These are phyloP conservation scores for Stichodactyla mertensii DNA, from an alignment of 64 coral and sea anemone genomes.

Conservation along the genomic window DNA sequence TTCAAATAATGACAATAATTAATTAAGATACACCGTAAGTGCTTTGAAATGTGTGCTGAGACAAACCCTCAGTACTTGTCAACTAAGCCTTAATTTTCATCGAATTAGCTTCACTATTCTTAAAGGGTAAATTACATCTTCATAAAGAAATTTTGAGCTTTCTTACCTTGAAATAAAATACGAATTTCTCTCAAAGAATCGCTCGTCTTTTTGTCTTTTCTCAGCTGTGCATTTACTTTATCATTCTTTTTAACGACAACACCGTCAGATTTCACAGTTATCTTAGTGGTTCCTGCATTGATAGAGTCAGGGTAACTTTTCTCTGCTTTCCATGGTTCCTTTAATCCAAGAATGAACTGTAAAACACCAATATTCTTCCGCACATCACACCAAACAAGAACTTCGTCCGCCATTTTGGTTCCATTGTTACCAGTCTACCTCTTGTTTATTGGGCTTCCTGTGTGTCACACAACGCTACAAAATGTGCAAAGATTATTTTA, in stretches of 20 bases:
- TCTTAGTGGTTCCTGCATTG: neutral
- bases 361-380: conserved; percentile 20
- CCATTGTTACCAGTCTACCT: neutral
- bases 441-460: conserved; percentile 7
- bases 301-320: neutral
- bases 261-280: neutral
- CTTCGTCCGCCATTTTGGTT: conserved; percentile 19
- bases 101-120: neutral
- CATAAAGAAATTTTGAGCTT: neutral
- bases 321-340: neutral
- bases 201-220: neutral
- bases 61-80: neutral
- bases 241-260: neutral
- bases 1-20: neutral
- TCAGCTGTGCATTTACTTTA: neutral
- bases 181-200: neutral
- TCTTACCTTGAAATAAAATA: conserved; percentile 17
- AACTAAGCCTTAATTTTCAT: neutral
- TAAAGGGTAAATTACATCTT: neutral
- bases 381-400: conserved; percentile 14
- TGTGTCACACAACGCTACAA: neutral
- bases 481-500: neutral
- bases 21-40: too few species aligned
- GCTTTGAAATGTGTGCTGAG: too few species aligned
- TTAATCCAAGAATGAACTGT: conserved; percentile 4